phyloP scores from a whole-genome alignment of 2,113 vertebrate genomes.

The Hippolais icterina region DNA sequence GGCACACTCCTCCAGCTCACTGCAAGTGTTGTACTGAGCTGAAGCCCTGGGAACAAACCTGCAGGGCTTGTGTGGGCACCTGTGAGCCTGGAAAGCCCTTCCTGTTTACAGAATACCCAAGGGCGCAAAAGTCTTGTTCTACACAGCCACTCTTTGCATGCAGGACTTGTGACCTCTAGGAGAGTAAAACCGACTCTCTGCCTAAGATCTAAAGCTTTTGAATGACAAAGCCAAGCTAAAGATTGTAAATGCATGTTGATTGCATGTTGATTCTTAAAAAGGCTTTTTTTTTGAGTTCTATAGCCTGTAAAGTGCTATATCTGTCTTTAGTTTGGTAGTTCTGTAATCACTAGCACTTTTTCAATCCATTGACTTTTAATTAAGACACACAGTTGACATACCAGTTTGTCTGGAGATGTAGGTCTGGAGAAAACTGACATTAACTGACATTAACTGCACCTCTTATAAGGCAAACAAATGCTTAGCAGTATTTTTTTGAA shows the following conservation, averaged over 20 bases:
- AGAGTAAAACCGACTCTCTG: background rate
- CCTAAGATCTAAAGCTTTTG: background rate
- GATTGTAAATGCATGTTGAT: background rate
- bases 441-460: background rate
- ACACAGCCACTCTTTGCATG: background rate
- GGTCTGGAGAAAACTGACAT: background rate
- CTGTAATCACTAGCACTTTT: background rate
- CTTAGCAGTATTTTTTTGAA: background rate
- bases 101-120: background rate
- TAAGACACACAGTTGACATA: background rate
- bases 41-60: background rate
- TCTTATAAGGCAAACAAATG: background rate
- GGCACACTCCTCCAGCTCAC: background rate
- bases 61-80: background rate
- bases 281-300: background rate
- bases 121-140: background rate
- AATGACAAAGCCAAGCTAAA: background rate
- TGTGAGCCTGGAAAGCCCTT: background rate
- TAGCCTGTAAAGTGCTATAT: background rate
- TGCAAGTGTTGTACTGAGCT: rapidly evolving
- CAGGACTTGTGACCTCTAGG: background rate
- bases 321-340: background rate
- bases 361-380: background rate
- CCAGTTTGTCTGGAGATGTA: background rate
- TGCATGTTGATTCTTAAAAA: background rate